Percentiles rank a stretch among this genome's conserved stretches.
Evolutionary conservation across 2,888 invertebrate species (phyloP).

Genomic region (Melipona bicolor): DNA sequence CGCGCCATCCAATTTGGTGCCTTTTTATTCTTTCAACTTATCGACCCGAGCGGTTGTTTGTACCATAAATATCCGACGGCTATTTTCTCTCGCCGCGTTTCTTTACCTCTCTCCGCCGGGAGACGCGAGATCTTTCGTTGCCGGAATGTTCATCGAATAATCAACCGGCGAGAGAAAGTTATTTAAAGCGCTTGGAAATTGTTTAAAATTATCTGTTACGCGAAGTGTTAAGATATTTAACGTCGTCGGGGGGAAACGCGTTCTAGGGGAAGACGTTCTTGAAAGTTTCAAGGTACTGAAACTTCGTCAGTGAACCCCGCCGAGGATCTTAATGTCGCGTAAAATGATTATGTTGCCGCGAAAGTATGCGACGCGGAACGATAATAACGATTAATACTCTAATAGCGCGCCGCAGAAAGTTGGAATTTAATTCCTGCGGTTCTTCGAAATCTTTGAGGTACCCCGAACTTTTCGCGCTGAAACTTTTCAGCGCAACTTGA

Average conservation of each 20-base stretch:
- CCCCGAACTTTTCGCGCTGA: neutral
- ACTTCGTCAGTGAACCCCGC: neutral
- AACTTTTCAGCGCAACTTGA: neutral
- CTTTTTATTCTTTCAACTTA: neutral
- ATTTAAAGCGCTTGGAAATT: neutral
- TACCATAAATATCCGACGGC: neutral
- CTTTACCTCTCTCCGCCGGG: too few relatives aligned
- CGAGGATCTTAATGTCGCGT: slow-evolving; percentile 35
- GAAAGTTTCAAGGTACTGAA: slow-evolving; percentile 17
- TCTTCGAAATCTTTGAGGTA: neutral
- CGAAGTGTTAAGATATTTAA: neutral
- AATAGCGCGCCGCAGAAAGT: neutral
- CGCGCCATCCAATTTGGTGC: neutral
- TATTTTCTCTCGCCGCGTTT: too few relatives aligned
- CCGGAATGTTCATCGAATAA: neutral
- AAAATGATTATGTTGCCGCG: slow-evolving; percentile 36
- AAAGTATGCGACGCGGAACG: slow-evolving; percentile 17
- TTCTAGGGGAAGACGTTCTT: neutral
- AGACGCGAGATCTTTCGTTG: neutral
- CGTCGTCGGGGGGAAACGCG: neutral
- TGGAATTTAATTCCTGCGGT: neutral
- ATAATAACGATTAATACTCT: slow-evolving; percentile 40
- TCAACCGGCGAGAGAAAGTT: neutral
- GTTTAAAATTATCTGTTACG: neutral
- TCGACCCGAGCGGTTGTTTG: neutral